A percentile compares a stretch with the other conserved stretches of the same genome.
Evolutionary conservation across 2,113 vertebrate species (phyloP).

Genomic region (Syngnathus floridae): DNA sequence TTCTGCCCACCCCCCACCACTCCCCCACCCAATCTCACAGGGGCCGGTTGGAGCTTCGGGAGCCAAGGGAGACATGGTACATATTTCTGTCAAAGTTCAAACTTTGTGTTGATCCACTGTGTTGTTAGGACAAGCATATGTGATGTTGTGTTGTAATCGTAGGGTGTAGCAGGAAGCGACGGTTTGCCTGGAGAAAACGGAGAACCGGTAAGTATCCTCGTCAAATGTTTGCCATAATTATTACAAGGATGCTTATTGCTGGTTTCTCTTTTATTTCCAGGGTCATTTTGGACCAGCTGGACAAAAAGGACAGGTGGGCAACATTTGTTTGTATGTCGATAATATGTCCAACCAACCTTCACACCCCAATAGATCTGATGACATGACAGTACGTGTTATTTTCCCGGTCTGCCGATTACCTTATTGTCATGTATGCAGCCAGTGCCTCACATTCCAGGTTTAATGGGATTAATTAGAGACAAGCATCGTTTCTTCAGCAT

Average conservation of each 20-base stretch:
- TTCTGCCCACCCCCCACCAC: conserved; percentile 12
- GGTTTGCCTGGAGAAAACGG: conserved; percentile 93
- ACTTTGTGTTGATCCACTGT: not conserved
- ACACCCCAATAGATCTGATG: not conserved
- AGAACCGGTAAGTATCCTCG: conserved; percentile 78
- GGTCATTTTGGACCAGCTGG: conserved; percentile 86
- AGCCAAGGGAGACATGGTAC: conserved; percentile 88
- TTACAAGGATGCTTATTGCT: not conserved
- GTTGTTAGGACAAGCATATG: not conserved
- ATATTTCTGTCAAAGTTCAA: conserved; percentile 16
- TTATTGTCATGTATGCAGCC: conserved; percentile 27
- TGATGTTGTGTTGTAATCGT: conserved; percentile 10
- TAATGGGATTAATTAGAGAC: conserved; percentile 61
- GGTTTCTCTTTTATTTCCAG: conserved; percentile 59
- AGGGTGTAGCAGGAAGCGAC: conserved; percentile 90
- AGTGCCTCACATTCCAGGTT: conserved; percentile 54
- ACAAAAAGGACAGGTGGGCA: conserved; percentile 89
- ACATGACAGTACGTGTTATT: not conserved
- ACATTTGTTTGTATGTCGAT: not conserved
- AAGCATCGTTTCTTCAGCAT: conserved; percentile 43
- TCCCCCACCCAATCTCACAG: conserved; percentile 52
- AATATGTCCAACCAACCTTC: not conserved
- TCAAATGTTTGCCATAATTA: not conserved
- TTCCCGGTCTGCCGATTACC: not conserved
- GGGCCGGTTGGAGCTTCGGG: conserved; percentile 81